Conservation (phyloP, 2,888 invertebrate species). For the Busseola fusca region DNA sequence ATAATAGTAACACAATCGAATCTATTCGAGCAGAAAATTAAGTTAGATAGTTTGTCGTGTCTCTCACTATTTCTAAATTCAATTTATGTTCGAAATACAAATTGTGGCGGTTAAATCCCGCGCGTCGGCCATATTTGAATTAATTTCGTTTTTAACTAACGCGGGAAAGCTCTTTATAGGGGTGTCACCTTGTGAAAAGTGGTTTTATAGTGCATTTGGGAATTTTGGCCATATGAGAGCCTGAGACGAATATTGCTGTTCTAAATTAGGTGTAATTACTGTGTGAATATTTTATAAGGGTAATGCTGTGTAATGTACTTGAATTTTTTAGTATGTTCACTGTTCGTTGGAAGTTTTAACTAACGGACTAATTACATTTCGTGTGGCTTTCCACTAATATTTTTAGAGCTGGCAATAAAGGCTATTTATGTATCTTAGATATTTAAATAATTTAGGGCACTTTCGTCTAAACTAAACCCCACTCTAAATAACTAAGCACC, state of each 20-base stretch:
- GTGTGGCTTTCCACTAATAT: background rate
- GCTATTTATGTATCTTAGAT: background rate
- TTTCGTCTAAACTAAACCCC: background rate
- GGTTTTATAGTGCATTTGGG: constrained; percentile 72
- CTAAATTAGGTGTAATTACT: constrained; percentile 63
- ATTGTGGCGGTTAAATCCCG: constrained; percentile 80
- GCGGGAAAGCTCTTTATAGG: constrained; percentile 77
- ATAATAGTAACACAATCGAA: constrained; percentile 66
- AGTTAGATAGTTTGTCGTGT: constrained; percentile 73
- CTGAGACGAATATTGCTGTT: constrained; percentile 58
- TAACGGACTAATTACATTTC: background rate
- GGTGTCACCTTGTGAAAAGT: constrained; percentile 73
- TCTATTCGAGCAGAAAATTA: constrained; percentile 68
- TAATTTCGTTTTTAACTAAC: constrained; percentile 81
- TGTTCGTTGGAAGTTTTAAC: constrained; percentile 19
- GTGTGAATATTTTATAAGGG: constrained; percentile 62
- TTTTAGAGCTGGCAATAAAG: background rate
- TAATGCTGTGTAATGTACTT: constrained; percentile 45
- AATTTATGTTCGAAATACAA: constrained; percentile 82
- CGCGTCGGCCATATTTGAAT: constrained; percentile 80
- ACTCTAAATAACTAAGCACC: constrained; percentile 14
- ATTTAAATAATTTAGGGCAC: background rate
- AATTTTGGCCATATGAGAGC: constrained; percentile 60
- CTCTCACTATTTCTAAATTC: constrained; percentile 80
- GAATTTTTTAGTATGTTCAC: constrained; percentile 37